A percentile compares a stretch with the other conserved stretches of the same genome.
Conservation (phyloP, 2,797 vertebrate genomes). For the Hafferia zeledoni region DNA sequence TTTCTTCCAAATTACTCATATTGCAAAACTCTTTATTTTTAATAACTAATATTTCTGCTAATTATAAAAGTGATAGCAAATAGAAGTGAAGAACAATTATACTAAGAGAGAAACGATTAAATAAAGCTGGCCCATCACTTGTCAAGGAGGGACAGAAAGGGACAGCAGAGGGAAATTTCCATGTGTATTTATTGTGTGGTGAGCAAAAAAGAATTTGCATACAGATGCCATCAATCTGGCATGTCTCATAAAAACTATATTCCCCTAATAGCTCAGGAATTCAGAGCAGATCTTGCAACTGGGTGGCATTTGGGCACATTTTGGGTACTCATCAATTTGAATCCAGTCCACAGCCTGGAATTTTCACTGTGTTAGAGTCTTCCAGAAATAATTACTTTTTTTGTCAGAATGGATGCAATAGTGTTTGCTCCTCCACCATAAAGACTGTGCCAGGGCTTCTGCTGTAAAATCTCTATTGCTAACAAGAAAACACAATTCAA, state of each 20-base stretch:
- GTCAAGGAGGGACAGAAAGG: not conserved
- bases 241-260: not conserved
- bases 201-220: not conserved
- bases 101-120: not conserved
- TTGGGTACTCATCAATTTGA: slow-evolving; percentile 41
- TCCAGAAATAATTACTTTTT: slow-evolving; percentile 53
- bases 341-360: not conserved
- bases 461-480: slow-evolving; percentile 15
- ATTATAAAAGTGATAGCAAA: not conserved
- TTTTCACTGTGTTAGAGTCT: slow-evolving; percentile 2
- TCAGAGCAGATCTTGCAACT: slow-evolving; percentile 18
- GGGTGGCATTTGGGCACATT: slow-evolving; percentile 33
- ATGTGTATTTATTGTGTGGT: not conserved
- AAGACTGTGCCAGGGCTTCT: not conserved
- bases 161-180: not conserved
- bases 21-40: not conserved
- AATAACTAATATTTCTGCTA: not conserved
- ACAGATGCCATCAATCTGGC: not conserved
- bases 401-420: not conserved
- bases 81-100: not conserved
- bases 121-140: not conserved
- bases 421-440: slow-evolving; percentile 7
- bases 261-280: not conserved
- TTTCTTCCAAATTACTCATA: not conserved
- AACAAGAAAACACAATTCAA: slow-evolving; percentile 10